phyloP scores from a whole-genome alignment of 2,888 invertebrate genomes.

The Drosophila meridionalis region DNA sequence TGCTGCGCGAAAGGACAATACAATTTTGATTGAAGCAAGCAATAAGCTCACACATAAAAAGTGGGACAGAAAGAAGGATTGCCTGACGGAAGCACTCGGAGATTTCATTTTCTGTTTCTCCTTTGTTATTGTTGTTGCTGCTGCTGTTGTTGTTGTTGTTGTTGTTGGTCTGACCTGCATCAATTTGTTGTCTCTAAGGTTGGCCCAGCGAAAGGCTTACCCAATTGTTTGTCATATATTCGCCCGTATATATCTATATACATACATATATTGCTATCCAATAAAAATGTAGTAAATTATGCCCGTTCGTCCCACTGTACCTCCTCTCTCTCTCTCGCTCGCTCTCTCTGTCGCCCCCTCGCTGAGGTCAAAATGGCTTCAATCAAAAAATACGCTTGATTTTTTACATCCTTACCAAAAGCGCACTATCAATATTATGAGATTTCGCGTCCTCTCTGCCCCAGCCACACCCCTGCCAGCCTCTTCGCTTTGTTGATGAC shows the following conservation, averaged over 20 bases:
- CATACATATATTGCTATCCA: constrained; percentile 4
- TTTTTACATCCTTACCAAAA: constrained; percentile 52
- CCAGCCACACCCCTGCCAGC: neutral
- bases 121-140: constrained; percentile 17
- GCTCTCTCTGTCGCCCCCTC: neutral
- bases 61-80: constrained; percentile 31
- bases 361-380: constrained; percentile 57
- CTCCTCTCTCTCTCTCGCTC: neutral
- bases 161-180: constrained; percentile 46
- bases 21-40: constrained; percentile 57
- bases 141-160: constrained; percentile 22
- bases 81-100: constrained; percentile 51
- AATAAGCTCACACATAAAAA: constrained; percentile 36
- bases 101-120: constrained; percentile 48
- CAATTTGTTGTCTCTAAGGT: constrained; percentile 56
- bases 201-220: constrained; percentile 23
- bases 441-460: constrained; percentile 53
- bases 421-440: constrained; percentile 75
- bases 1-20: constrained; percentile 41
- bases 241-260: neutral
- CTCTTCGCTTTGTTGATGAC: constrained; percentile 23
- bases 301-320: neutral
- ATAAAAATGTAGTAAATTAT: constrained; percentile 52
- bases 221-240: constrained; percentile 45
- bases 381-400: constrained; percentile 70